Evolutionary conservation across 2,113 vertebrate genomes (phyloP), one percentile per base, ranked within the genome.

Genomic region (Mustela lutreola): DNA sequence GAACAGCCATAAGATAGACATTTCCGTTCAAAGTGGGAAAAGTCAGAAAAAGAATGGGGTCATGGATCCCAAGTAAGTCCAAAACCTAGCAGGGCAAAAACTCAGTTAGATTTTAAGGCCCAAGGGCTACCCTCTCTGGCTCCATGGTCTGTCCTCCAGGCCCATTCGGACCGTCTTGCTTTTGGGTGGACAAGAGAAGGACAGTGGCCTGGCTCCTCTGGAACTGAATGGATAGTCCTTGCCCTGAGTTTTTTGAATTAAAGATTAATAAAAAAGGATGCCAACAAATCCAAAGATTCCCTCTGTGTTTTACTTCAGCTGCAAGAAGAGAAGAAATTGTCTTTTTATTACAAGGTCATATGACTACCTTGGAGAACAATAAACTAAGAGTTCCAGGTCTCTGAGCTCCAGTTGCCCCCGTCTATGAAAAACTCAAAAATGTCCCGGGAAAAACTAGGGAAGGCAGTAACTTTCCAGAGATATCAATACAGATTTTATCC

Each of bases 61-160:
- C 82, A 31, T 7, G 19, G 45, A 76, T 79, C 31, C 60, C 76
- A 71, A 10, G 60, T 53, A 78, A 83, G 62, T 65, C 73, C 36
- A 58, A 79, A 95, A n/a, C 71, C 12, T 76, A 94, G 65, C 33
- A 81, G 78, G 36, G 21, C 7, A 83, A 83, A 83, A 83, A 95
- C 48, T 79, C 67, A 33, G 22, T 81, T 92, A 67, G 58, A 76
- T 76, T 62, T 90, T 93, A 70, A 93, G 22, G 18, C 75, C 78
- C 50, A 58, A 36, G 53, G 79, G 65, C 60, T 85, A 70, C 67
- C 58, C 48, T 58, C 39, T 90, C 85, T 56, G 89, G 75, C 12
- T 45, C 24, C 21, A 26, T n/a, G 53, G 3, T 96, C 5, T 86
- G 36, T 92, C 31, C 50, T 86, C 24, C 9, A 39, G 48, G n/a